These are phyloP conservation scores for Fundulus diaphanus DNA, from an alignment of 2,797 vertebrate species.

Conservation along the genomic window DNA sequence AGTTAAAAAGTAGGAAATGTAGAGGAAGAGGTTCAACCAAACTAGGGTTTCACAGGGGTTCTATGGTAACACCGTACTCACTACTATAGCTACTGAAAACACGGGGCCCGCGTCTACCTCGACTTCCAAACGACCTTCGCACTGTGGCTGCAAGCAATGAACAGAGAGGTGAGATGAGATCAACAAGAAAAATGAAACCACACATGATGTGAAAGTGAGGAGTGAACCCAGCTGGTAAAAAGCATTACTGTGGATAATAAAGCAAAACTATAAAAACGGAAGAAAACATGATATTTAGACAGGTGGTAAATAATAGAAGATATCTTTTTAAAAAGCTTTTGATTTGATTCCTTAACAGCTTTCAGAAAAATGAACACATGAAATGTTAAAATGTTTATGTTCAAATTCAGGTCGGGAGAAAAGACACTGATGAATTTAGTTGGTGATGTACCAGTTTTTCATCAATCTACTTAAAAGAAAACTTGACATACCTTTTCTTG, in stretches of 20 bases:
- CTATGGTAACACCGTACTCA: slow-evolving; percentile 83
- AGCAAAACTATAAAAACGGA: slow-evolving; percentile 25
- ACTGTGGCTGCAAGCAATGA: slow-evolving; percentile 91
- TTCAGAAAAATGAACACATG: neutral
- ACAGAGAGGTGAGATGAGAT: slow-evolving; percentile 88
- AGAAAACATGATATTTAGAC: neutral
- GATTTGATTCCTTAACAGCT: neutral
- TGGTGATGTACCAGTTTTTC: too few relatives aligned
- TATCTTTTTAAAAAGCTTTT: neutral
- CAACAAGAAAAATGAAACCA: slow-evolving; percentile 70
- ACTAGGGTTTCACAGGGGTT: slow-evolving; percentile 72
- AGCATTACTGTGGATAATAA: slow-evolving; percentile 38
- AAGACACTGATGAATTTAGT: too few relatives aligned
- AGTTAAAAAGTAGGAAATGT: slow-evolving; percentile 42
- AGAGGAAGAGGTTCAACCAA: slow-evolving; percentile 61
- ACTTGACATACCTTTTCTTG: neutral
- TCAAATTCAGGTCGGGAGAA: neutral
- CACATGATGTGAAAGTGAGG: slow-evolving; percentile 65
- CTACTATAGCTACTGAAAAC: slow-evolving; percentile 88
- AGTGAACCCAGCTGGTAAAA: slow-evolving; percentile 48
- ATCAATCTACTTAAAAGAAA: neutral
- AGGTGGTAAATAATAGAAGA: slow-evolving; percentile 19
- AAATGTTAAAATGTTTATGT: too few relatives aligned
- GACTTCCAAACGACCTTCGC: slow-evolving; percentile 92
- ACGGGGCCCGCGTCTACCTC: slow-evolving; percentile 93